These are phyloP conservation scores for Scortum barcoo DNA, from an alignment of 2,113 vertebrate genomes.

Conservation along the genomic window DNA sequence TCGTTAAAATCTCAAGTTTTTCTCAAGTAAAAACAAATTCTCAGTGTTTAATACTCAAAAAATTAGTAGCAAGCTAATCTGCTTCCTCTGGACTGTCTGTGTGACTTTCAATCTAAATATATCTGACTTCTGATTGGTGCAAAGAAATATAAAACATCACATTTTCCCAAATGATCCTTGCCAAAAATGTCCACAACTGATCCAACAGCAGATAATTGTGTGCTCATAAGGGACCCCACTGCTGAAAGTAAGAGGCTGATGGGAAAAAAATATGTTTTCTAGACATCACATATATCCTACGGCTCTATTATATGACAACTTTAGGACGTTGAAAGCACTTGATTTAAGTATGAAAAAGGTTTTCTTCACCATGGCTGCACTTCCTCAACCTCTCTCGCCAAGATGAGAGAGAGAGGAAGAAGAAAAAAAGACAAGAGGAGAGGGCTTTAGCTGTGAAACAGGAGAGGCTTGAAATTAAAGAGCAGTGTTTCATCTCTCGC, in stretches of 20 bases:
- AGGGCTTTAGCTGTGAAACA: slow-evolving; percentile 60
- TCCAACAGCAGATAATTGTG: background rate
- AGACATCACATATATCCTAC: background rate
- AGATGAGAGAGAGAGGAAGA: slow-evolving; percentile 20
- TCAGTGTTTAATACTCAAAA: background rate
- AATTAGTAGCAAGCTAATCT: background rate
- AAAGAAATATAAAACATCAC: background rate
- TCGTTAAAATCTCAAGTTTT: background rate
- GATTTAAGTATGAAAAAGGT: slow-evolving; percentile 13
- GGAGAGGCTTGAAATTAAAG: slow-evolving; percentile 77
- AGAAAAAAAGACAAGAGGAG: background rate
- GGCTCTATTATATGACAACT: background rate
- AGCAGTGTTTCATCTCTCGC: slow-evolving; percentile 76
- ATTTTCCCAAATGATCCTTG: background rate
- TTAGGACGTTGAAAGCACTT: slow-evolving; percentile 14
- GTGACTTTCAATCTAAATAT: background rate
- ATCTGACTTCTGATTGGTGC: background rate
- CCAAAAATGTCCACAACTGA: background rate
- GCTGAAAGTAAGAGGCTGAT: background rate
- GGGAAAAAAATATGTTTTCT: background rate
- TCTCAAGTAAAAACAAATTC: background rate
- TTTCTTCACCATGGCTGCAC: background rate
- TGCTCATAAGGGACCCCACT: background rate
- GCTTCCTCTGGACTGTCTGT: background rate
- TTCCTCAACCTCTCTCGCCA: slow-evolving; percentile 34